Evolutionary conservation across 1,140 invertebrate genomes (phyloP).

Genomic region (Odontomachus brunneus): DNA sequence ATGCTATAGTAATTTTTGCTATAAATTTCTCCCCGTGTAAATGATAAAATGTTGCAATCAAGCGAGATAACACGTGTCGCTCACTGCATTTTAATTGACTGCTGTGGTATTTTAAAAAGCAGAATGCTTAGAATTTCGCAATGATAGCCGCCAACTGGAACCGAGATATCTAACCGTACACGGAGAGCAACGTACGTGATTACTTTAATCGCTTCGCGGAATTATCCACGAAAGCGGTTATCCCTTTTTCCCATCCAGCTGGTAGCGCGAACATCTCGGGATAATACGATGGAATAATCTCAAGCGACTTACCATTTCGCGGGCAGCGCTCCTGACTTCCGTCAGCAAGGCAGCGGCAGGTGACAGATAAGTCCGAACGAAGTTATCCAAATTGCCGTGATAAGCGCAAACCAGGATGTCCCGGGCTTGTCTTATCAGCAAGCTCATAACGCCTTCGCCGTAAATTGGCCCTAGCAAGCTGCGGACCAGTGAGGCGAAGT

Average conservation of each 20-base stretch:
- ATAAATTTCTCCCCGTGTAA: too few relatives aligned
- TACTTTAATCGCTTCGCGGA: conserved; percentile 70
- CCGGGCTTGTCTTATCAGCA: conserved; percentile 88
- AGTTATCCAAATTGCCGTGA: conserved; percentile 87
- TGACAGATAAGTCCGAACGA: conserved; percentile 88
- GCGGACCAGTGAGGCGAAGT: conserved; percentile 87
- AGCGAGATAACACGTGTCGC: too few relatives aligned
- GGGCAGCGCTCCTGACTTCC: conserved; percentile 82
- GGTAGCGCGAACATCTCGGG: neutral
- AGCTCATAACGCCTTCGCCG: conserved; percentile 86
- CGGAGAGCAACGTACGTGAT: conserved; percentile 56
- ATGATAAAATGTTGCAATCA: neutral
- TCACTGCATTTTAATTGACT: neutral
- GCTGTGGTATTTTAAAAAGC: conserved; percentile 7
- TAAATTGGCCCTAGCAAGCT: conserved; percentile 88
- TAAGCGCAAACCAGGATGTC: conserved; percentile 89
- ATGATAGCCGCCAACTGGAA: conserved; percentile 57
- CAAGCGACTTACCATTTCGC: conserved; percentile 80
- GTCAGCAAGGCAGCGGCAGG: conserved; percentile 87
- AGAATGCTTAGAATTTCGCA: conserved; percentile 58
- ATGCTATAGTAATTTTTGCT: too few relatives aligned
- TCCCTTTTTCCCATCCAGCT: conserved; percentile 34
- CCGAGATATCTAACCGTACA: conserved; percentile 45
- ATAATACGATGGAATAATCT: conserved; percentile 36
- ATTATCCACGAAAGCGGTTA: conserved; percentile 53